A percentile compares a stretch with the other conserved stretches of the same genome.
Conservation (phyloP, 2,888 invertebrate species). For the Drosophila rellima region DNA sequence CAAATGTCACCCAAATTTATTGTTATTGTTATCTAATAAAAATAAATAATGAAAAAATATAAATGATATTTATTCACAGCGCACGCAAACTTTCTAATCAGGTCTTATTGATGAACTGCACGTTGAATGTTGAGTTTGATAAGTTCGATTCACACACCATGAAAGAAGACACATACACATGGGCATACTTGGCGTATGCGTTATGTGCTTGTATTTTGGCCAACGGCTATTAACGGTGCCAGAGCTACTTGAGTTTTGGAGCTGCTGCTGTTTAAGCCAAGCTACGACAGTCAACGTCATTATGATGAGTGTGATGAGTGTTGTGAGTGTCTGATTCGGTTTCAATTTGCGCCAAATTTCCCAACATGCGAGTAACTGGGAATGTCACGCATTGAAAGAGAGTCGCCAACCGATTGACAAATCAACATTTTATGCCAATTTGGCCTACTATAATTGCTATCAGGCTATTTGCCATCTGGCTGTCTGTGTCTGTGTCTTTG, state of each 20-base stretch:
- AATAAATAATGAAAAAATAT: conserved; percentile 15
- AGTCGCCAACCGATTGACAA: conserved; percentile 56
- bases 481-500: conserved; percentile 7
- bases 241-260: conserved; percentile 46
- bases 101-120: conserved; percentile 63
- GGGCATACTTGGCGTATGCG: conserved; percentile 41
- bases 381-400: conserved; percentile 54
- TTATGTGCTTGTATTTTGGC: conserved; percentile 50
- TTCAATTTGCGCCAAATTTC: conserved; percentile 69
- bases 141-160: conserved; percentile 35
- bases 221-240: conserved; percentile 69
- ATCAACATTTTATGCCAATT: conserved; percentile 51
- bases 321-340: conserved; percentile 53
- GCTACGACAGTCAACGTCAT: conserved; percentile 59
- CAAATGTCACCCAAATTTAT: conserved; percentile 23
- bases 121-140: conserved; percentile 46
- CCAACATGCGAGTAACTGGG: conserved; percentile 37
- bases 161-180: conserved; percentile 14
- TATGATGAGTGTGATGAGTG: conserved; percentile 37
- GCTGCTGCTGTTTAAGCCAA: conserved; percentile 10
- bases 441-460: conserved; percentile 49
- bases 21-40: conserved; percentile 55
- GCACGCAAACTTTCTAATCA: conserved; percentile 72
- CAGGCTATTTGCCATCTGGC: conserved; percentile 29
- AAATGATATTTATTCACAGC: conserved; percentile 34